These are phyloP conservation scores for Euglossa dilemma DNA, from an alignment of 1,140 invertebrate genomes.

Conservation along the genomic window DNA sequence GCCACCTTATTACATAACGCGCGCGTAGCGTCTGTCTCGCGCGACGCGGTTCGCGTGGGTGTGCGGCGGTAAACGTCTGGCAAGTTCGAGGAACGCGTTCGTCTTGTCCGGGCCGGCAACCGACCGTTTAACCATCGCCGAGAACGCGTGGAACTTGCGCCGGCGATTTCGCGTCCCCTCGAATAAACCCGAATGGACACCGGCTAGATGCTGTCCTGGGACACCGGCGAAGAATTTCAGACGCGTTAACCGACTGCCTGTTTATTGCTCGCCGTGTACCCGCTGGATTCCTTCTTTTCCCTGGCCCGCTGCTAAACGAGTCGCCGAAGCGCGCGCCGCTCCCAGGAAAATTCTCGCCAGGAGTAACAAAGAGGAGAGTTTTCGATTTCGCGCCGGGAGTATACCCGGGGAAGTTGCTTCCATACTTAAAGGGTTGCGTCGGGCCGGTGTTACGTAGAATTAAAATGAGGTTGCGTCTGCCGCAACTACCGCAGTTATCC, in stretches of 20 bases:
- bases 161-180: slow-evolving; percentile 4
- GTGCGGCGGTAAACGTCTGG: slow-evolving; percentile 26
- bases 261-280: background rate
- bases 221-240: background rate
- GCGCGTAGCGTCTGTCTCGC: slow-evolving; percentile 20
- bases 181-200: slow-evolving; percentile 39
- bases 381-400: background rate
- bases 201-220: no score
- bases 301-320: no score
- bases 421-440: background rate
- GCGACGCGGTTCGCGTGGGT: background rate
- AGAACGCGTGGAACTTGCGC: slow-evolving; percentile 7
- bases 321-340: no score
- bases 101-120: background rate
- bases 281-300: background rate
- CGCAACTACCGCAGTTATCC: slow-evolving; percentile 64
- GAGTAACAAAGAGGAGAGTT: background rate
- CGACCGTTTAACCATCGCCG: slow-evolving; percentile 15
- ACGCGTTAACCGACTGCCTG: background rate
- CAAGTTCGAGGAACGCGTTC: slow-evolving; percentile 31
- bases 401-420: background rate
- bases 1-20: slow-evolving; percentile 56
- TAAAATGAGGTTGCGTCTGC: slow-evolving; percentile 53
- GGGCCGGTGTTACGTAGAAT: slow-evolving; percentile 31
- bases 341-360: background rate